phyloP scores from a whole-genome alignment of 2,113 vertebrate genomes.

The Microtus pennsylvanicus region DNA sequence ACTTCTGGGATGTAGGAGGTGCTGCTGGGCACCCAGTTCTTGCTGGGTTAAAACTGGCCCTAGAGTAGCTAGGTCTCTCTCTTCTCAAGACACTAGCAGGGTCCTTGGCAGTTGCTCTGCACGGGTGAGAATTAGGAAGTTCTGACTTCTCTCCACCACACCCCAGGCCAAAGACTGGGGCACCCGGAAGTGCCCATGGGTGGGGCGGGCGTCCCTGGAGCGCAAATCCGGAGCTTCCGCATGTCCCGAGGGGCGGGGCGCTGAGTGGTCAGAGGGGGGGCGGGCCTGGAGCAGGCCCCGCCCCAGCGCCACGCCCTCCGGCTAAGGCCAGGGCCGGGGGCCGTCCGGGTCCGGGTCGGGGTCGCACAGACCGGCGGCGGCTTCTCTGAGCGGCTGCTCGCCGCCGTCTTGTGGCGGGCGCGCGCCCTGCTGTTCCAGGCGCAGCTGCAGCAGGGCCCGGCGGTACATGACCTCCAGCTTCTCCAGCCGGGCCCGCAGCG shows the following conservation, averaged over 20 bases:
- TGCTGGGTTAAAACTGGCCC: neutral
- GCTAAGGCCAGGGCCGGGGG: neutral
- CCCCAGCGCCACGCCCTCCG: neutral
- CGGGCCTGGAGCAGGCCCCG: neutral
- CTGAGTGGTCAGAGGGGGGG: neutral
- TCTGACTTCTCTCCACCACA: fast-evolving
- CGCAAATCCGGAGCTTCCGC: neutral
- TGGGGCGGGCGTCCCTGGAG: fast-evolving
- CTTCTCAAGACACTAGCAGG: fast-evolving
- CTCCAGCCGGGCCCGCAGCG: conserved; percentile 73
- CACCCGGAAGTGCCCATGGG: neutral
- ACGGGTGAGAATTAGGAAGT: fast-evolving
- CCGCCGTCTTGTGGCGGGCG: neutral
- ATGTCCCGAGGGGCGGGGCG: neutral
- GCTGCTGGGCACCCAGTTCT: neutral
- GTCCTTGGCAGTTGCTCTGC: neutral
- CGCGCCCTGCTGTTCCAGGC: conserved; percentile 66
- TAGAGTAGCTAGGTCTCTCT: neutral
- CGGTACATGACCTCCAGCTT: conserved; percentile 82
- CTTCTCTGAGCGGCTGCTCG: neutral
- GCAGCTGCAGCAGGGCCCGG: conserved; percentile 80
- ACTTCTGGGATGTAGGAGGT: neutral
- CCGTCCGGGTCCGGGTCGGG: neutral
- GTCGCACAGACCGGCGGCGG: neutral
- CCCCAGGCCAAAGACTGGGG: fast-evolving